Evolutionary conservation across 2,113 vertebrate genomes (phyloP), one percentile per base, ranked within the genome.

Genomic region (Phainopepla nitens): DNA sequence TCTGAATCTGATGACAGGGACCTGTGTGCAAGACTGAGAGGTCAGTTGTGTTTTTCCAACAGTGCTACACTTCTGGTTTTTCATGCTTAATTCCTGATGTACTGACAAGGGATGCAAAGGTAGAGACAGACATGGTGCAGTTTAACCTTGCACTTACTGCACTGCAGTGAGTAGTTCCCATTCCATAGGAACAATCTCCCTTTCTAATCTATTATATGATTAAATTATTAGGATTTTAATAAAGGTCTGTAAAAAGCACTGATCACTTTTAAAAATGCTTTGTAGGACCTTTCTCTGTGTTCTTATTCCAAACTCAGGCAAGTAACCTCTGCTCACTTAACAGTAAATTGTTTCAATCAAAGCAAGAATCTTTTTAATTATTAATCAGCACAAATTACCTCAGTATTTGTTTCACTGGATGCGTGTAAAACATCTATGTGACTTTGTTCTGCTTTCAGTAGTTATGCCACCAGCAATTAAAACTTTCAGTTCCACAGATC

Each of bases 51-150:
- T n/a, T 90, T 85, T 71, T 39, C 39, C 65, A 88, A 1, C 35
- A 50, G 42, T 20, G 18, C 62, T 61, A 8, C 29, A 15, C 27
- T 69, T 56, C n/a, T 42, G 3, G 3, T 31, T 65, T 87, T 27
- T 0, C 0, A 28, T 15, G 45, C 27, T 18, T 7, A 8, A 56
- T 49, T 72, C 57, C 57, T 76, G 45, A 18, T 13, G 6, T 7
- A 6, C 0, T 3, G 51, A 9, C 35, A 89, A 33, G 57, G 44
- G 44, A 54, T 33, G 50, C 29, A 27, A 2, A 45, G 24, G 35
- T 3, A 76, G 64, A 19, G 21, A 27, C 9, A 71, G 61, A 24
- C 5, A 2, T 0, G 10, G 15, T 49, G 39, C 69, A 36, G 27
- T 27, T 2, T 9, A 78, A 84, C 33, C 21, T 6, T 11, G 50